Conservation (phyloP, 2,797 vertebrate genomes). For the Gymnopithys bicolor region DNA sequence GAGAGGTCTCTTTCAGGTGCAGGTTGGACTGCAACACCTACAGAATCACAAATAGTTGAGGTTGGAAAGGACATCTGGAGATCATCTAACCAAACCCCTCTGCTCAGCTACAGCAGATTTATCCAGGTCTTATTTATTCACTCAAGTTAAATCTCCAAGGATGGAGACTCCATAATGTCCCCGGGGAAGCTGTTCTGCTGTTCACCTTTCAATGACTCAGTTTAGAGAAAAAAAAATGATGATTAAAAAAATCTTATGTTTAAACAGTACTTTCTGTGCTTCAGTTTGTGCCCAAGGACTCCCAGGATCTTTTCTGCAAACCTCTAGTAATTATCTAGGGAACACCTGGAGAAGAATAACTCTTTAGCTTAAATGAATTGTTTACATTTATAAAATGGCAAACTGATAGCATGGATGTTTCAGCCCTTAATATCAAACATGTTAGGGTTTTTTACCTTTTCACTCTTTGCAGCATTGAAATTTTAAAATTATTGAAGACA, state of each 20-base stretch:
- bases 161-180: neutral
- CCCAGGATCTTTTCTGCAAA: neutral
- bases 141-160: neutral
- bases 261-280: neutral
- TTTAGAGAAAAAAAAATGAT: neutral
- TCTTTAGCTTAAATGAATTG: neutral
- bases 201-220: neutral
- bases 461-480: constrained; percentile 34
- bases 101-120: neutral
- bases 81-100: neutral
- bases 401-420: neutral
- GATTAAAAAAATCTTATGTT: neutral
- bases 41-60: neutral
- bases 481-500: constrained; percentile 58
- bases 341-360: neutral
- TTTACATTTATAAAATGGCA: neutral
- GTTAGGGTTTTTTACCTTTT: constrained; percentile 30
- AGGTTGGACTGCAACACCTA: neutral
- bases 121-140: neutral
- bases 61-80: neutral
- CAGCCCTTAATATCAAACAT: neutral
- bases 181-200: neutral
- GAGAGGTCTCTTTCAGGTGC: neutral
- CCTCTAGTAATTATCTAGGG: neutral
- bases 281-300: neutral